phyloP scores from a whole-genome alignment of 2,797 vertebrate genomes.

The Acanthiza pusilla region DNA sequence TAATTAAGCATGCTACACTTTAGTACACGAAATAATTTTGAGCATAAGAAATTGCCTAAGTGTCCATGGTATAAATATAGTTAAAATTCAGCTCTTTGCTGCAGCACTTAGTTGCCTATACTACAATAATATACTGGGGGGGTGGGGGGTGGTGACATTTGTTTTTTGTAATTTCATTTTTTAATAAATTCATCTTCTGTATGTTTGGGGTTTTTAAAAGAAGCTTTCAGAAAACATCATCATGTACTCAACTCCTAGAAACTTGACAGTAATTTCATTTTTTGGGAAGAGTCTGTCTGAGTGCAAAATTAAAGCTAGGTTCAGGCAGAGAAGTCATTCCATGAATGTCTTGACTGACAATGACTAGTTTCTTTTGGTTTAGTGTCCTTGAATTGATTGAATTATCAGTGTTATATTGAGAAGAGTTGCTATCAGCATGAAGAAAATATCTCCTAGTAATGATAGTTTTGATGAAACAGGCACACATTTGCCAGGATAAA shows the following conservation, averaged over 20 bases:
- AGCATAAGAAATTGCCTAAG: background rate
- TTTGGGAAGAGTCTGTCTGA: background rate
- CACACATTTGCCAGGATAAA: background rate
- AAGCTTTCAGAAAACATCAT: background rate
- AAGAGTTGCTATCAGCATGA: background rate
- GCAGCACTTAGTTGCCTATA: background rate
- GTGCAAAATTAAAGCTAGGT: background rate
- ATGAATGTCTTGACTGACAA: background rate
- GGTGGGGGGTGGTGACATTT: background rate
- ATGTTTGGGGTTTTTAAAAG: accelerated
- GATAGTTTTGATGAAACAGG: background rate
- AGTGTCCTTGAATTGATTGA: background rate
- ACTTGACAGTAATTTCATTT: background rate
- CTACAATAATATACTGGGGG: background rate
- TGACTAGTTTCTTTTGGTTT: background rate
- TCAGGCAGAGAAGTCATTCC: background rate
- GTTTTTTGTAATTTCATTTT: background rate
- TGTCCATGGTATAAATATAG: background rate
- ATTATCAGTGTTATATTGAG: background rate
- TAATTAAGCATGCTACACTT: background rate
- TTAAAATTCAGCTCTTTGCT: background rate
- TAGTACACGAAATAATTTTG: background rate
- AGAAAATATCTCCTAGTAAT: background rate
- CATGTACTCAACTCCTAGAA: background rate
- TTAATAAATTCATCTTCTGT: background rate